Percentiles rank a stretch among this genome's conserved stretches.
These are phyloP conservation scores for Zaprionus lachaisei DNA, from an alignment of 1,140 invertebrate genomes.

Conservation along the genomic window DNA sequence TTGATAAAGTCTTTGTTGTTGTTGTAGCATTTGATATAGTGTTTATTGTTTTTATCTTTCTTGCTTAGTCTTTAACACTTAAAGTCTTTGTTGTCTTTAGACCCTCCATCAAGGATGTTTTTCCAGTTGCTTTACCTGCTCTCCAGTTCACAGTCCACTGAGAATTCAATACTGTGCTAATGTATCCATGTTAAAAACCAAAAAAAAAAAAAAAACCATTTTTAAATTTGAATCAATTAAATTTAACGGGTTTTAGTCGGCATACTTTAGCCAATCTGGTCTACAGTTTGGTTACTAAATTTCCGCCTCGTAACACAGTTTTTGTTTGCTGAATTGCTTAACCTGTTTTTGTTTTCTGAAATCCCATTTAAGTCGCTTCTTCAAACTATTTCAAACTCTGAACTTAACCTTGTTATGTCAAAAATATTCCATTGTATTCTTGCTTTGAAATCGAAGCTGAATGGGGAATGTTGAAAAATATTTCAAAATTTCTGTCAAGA, in stretches of 20 bases:
- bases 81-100: background rate
- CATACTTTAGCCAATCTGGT: background rate
- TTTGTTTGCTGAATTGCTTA: background rate
- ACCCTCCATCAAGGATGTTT: background rate
- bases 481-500: constrained; percentile 19
- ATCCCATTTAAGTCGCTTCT: background rate
- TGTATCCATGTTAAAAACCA: too few species aligned
- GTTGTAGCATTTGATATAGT: too few species aligned
- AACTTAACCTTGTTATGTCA: background rate
- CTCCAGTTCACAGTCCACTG: too few species aligned
- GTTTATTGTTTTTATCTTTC: too few species aligned
- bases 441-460: background rate
- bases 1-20: background rate
- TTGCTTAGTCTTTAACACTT: too few species aligned
- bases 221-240: constrained; percentile 7
- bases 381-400: background rate
- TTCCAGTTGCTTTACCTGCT: background rate
- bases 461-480: background rate
- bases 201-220: background rate
- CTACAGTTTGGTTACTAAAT: background rate
- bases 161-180: too few species aligned
- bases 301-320: constrained; percentile 10
- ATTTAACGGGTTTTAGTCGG: background rate
- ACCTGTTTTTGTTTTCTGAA: background rate
- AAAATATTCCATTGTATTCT: background rate